phyloP scores from a whole-genome alignment of 2,113 vertebrate genomes.

The Indri indri region DNA sequence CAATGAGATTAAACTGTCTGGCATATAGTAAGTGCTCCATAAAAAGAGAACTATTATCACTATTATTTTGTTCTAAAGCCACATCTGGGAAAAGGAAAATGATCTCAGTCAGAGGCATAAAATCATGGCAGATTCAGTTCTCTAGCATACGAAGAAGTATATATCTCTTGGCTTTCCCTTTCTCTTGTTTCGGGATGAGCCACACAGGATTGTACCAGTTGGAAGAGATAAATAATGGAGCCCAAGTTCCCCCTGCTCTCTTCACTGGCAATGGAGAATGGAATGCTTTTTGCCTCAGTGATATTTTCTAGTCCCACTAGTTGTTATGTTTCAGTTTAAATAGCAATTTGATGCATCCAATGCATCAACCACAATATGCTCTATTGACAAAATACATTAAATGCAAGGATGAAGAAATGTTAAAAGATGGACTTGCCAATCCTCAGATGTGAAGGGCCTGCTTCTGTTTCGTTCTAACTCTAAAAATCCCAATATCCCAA shows the following conservation, averaged over 20 bases:
- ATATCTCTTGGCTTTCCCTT: background rate
- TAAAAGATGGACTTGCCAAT: background rate
- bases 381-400: background rate
- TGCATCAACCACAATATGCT: background rate
- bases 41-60: background rate
- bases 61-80: slow-evolving; percentile 20
- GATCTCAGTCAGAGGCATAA: background rate
- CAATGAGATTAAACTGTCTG: background rate
- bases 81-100: background rate
- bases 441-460: background rate
- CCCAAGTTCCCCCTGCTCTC: background rate
- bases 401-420: background rate
- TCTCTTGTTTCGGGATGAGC: slow-evolving; percentile 16
- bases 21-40: background rate
- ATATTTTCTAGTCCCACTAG: background rate
- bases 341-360: background rate
- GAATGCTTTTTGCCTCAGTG: background rate
- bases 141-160: background rate
- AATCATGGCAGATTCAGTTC: background rate
- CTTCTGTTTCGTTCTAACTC: slow-evolving; percentile 14
- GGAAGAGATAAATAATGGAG: background rate
- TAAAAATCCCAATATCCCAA: background rate
- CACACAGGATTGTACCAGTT: background rate
- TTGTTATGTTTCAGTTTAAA: slow-evolving; percentile 1
- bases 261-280: background rate